Evolutionary conservation across 2,888 invertebrate genomes (phyloP), one percentile per base, ranked within the genome.

Genomic region (Ferrisia virgata): DNA sequence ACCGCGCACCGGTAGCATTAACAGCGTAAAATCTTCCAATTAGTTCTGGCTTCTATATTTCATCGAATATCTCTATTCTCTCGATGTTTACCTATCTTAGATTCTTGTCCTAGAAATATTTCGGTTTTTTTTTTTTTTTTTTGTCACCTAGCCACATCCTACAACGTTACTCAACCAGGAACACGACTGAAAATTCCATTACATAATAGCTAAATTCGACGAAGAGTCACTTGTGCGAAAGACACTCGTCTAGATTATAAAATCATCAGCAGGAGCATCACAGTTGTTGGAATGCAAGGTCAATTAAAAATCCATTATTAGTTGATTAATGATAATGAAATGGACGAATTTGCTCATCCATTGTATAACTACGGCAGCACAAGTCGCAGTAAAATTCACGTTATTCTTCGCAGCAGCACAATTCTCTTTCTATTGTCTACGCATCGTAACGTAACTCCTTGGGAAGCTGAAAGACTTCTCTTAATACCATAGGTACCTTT

Each of bases 271-370:
- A 9, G 72, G 72, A 76, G 72, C 72, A 76, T 11, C 11, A n/a
- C n/a, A 18, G 36, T 18, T 33, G 33, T 6, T 43, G 40, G 80
- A 80, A 80, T 53, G 31, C 80, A 80, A 80, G 80, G 80, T 80
- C 80, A 33, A 47, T 47, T 80, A 80, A 80, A 53, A 80, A 53
- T 47, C 47, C 47, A 80, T 80, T 80, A 80, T 80, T 80, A 28
- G 80, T 80, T 80, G 53, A 80, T 80, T 80, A 80, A 53, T 53
- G 53, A 80, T 80, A 80, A 43, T 33, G 33, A 80, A 43, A 47
- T 31, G 47, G 31, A 11, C 18, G 47, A 80, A 47, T 80, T 43
- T 80, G 25, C 53, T 47, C 72, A 76, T 76, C 72, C 72, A 76
- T 76, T 76, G 72, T 76, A 76, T 76, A 76, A 33, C 72, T 18